A percentile compares a stretch with the other conserved stretches of the same genome.
These are phyloP conservation scores for Anastrepha ludens DNA, from an alignment of 1,140 invertebrate species.

Conservation along the genomic window DNA sequence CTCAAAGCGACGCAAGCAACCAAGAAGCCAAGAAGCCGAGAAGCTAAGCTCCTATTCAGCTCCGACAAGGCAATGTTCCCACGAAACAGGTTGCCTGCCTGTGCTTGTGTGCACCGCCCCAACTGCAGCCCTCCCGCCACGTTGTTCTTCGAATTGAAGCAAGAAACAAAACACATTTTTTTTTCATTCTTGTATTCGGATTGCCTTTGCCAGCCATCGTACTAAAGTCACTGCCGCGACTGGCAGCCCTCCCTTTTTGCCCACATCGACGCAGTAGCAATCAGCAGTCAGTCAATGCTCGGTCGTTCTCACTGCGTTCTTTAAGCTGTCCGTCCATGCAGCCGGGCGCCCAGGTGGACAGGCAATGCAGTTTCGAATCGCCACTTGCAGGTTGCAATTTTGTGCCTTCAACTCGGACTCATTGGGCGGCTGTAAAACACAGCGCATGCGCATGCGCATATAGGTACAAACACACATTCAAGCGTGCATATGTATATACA, in stretches of 20 bases:
- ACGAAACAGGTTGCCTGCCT: constrained; percentile 74
- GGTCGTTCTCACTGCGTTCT: background rate
- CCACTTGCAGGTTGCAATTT: constrained; percentile 33
- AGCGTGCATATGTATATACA: background rate
- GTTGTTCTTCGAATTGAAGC: constrained; percentile 7
- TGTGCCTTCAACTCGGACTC: constrained; percentile 30
- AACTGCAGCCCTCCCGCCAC: background rate
- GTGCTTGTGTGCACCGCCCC: constrained; percentile 12
- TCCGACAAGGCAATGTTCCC: constrained; percentile 74
- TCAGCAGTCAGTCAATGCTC: constrained; percentile 41
- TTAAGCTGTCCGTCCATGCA: background rate
- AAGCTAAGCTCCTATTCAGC: constrained; percentile 17
- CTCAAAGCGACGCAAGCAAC: background rate
- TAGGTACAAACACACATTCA: background rate
- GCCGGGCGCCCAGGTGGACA: constrained; percentile 23
- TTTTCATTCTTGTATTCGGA: constrained; percentile 20
- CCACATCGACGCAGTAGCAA: background rate
- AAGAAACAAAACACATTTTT: background rate
- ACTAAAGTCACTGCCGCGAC: background rate
- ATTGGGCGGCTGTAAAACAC: constrained; percentile 35
- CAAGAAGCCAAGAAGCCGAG: constrained; percentile 34
- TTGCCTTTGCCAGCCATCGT: background rate
- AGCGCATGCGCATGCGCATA: constrained; percentile 22
- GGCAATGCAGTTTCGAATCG: constrained; percentile 4
- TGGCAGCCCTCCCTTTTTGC: background rate